Percentiles rank a stretch among this genome's conserved stretches.
Evolutionary conservation across 2,888 invertebrate species (phyloP).

Genomic region (Hyalella azteca): DNA sequence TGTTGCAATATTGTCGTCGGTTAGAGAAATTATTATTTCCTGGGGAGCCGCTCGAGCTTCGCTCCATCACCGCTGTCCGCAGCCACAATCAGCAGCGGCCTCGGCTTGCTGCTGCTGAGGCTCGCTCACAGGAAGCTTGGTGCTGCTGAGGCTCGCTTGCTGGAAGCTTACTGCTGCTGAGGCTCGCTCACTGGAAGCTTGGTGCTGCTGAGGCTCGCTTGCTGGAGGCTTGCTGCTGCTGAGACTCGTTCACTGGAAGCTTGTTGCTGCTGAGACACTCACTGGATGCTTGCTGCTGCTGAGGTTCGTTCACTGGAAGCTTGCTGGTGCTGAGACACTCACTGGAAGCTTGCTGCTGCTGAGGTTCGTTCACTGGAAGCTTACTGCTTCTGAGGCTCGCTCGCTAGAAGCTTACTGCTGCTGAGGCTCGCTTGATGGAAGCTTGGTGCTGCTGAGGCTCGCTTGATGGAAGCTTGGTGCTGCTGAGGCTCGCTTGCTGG

Average conservation of each 20-base stretch:
- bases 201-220: not conserved
- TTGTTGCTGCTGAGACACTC: not conserved
- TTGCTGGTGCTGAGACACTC: too few relatives aligned
- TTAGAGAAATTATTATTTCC: slow-evolving; percentile 35
- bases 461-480: too few relatives aligned
- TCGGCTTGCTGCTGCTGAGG: not conserved
- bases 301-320: too few relatives aligned
- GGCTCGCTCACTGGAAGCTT: not conserved
- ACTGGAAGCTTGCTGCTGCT: too few relatives aligned
- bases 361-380: too few relatives aligned
- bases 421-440: too few relatives aligned
- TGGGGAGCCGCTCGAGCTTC: slow-evolving; percentile 10
- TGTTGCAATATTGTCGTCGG: slow-evolving; percentile 37
- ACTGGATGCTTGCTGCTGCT: not conserved
- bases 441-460: too few relatives aligned
- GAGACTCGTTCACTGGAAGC: not conserved
- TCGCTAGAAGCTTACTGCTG: too few relatives aligned
- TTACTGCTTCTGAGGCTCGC: too few relatives aligned
- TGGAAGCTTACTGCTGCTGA: not conserved
- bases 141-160: not conserved
- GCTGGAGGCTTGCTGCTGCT: too few relatives aligned
- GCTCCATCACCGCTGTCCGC: slow-evolving; percentile 23
- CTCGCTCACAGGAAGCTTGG: not conserved
- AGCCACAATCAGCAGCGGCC: not conserved
- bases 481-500: too few relatives aligned